Conservation (phyloP, 2,888 invertebrate genomes). For the Hoplodrina ambigua region DNA sequence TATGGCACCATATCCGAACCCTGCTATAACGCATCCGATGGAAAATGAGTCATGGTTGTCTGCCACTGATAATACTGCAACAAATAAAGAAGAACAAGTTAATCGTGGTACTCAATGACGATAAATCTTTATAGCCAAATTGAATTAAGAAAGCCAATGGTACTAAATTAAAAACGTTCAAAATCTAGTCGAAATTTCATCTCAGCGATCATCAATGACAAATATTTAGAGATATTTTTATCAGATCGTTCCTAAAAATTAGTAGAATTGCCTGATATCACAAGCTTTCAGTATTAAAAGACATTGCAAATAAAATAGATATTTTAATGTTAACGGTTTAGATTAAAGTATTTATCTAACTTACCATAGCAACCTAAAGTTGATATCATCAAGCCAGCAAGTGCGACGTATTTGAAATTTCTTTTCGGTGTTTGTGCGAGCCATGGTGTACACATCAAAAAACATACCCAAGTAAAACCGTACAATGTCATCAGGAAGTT, state of each 20-base stretch:
- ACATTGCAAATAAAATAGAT: neutral
- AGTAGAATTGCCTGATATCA: neutral
- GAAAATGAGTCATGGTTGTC: conserved; percentile 85
- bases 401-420: conserved; percentile 83
- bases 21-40: conserved; percentile 87
- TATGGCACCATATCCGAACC: conserved; percentile 87
- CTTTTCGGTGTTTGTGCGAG: conserved; percentile 83
- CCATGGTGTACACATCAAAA: conserved; percentile 85
- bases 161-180: no score
- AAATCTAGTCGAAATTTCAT: no score
- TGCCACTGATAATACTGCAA: conserved; percentile 81
- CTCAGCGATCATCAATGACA: no score
- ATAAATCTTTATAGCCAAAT: neutral
- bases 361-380: conserved; percentile 82
- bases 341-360: conserved; percentile 53
- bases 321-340: neutral
- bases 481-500: conserved; percentile 85
- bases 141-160: neutral
- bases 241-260: no score
- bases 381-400: conserved; percentile 79
- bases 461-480: conserved; percentile 88
- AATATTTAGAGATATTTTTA: no score
- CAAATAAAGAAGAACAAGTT: conserved; percentile 14
- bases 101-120: no score
- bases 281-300: neutral